Evolutionary conservation across 2,888 invertebrate species (phyloP), one percentile per base, ranked within the genome.

Genomic region (Drosophila buzzatii): DNA sequence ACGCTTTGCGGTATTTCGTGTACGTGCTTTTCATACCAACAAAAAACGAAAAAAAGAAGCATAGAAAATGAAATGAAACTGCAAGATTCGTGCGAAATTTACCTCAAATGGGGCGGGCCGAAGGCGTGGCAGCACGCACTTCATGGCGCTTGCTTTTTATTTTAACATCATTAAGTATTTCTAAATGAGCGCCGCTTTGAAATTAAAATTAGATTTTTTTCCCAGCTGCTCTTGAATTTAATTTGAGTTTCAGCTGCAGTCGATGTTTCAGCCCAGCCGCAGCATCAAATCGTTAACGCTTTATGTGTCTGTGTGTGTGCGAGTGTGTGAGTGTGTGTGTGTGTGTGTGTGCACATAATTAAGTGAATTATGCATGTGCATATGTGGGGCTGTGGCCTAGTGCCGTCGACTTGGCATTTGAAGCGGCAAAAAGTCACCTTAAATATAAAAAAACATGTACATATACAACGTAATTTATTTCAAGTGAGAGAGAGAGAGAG

Each of bases 141-240:
- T 82, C 84, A 80, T 72, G 83, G 71, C 80, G 72, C 78, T 81
- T 81, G 89, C 76, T 87, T 86, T 84, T 79, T 85, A 80, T 81
- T 83, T 84, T 86, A 84, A 89, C 86, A 89, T 87, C 89, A 89
- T 86, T 86, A 86, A 86, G 81, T 79, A 88, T 86, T 86, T 85
- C 80, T 86, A 89, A 89, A 86, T 89, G 83, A 89, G 89, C 76
- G 76, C 69, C 70, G 78, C 85, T 87, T 83, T 84, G 86, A 89
- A 86, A 89, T 89, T 86, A 87, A 89, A 86, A 89, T 89, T 80
- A 76, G 73, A 84, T 84, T 82, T 75, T 78, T 78, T 78, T 68
- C 63, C n/a, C 71, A 70, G 52, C 53, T 58, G 63, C 23, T 49
- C 51, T 51, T 51, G 51, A 51, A 51, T 51, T 51, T 51, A 33